Evolutionary conservation across 1,140 invertebrate species (phyloP).

Genomic region (Trachymyrmex septentrionalis): DNA sequence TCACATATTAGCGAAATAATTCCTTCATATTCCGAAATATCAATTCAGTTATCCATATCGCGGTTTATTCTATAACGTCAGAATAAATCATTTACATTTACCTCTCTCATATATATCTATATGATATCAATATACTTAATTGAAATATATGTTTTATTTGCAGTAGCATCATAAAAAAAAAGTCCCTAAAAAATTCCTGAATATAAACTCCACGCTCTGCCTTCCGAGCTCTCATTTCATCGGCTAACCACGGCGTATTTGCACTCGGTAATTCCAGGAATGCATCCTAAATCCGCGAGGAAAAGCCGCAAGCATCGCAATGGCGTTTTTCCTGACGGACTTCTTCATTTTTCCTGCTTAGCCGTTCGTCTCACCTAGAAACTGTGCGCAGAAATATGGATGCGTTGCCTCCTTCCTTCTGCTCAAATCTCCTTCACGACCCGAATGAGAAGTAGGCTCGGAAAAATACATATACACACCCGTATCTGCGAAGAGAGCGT

Average conservation of each 20-base stretch:
- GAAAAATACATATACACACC: slow-evolving; percentile 33
- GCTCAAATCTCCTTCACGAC: slow-evolving; percentile 11
- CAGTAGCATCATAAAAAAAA: not conserved
- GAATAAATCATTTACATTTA: not conserved
- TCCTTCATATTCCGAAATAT: not conserved
- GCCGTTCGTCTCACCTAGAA: slow-evolving; percentile 17
- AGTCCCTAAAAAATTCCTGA: not conserved
- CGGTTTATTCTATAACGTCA: not conserved
- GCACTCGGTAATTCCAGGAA: slow-evolving; percentile 24
- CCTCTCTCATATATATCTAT: no score
- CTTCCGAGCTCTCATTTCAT: not conserved
- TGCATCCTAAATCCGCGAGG: slow-evolving; percentile 29
- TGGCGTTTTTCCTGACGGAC: slow-evolving; percentile 24
- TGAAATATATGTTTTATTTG: not conserved
- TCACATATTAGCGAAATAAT: not conserved
- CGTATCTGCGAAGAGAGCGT: slow-evolving; percentile 46
- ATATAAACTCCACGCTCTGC: not conserved
- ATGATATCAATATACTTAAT: not conserved
- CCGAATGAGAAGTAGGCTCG: slow-evolving; percentile 65
- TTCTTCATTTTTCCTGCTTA: slow-evolving; percentile 7
- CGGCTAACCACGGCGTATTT: not conserved
- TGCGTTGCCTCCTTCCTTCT: slow-evolving; percentile 38
- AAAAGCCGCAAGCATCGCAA: slow-evolving; percentile 32
- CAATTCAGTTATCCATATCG: not conserved
- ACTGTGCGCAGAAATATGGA: slow-evolving; percentile 62